These are phyloP conservation scores for Conops quadrifasciatus DNA, from an alignment of 2,888 invertebrate genomes.

Conservation along the genomic window DNA sequence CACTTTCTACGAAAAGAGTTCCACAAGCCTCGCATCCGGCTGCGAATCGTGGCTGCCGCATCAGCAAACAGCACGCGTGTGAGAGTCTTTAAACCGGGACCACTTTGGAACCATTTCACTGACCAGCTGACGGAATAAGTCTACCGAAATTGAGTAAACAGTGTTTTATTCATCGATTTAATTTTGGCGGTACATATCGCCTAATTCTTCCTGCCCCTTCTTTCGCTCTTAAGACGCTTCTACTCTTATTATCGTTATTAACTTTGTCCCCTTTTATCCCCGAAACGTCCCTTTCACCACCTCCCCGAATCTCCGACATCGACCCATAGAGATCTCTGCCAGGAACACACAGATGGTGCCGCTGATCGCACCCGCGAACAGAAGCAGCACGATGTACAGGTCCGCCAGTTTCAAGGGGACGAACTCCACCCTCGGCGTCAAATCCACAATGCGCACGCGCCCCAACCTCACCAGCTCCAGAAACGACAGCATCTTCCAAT, in stretches of 20 bases:
- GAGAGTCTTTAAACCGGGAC: background rate
- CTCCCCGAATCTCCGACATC: background rate
- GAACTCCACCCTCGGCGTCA: constrained; percentile 16
- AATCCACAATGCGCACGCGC: constrained; percentile 30
- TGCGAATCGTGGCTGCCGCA: constrained; percentile 25
- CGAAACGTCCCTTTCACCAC: background rate
- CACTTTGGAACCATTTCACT: constrained; percentile 15
- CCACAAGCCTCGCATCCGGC: constrained; percentile 11
- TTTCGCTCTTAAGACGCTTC: background rate
- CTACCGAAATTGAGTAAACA: constrained; percentile 19
- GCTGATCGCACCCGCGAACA: constrained; percentile 17
- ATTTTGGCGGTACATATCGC: no score
- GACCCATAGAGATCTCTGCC: constrained; percentile 29
- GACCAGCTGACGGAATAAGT: constrained; percentile 19
- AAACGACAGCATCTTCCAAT: constrained; percentile 42
- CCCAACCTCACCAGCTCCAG: constrained; percentile 39
- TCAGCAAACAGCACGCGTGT: constrained; percentile 5
- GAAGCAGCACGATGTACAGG: constrained; percentile 34
- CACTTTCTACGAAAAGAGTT: constrained; percentile 25
- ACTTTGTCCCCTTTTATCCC: background rate
- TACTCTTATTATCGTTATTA: no score
- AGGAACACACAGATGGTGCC: constrained; percentile 33
- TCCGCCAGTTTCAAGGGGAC: constrained; percentile 43
- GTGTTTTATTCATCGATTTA: no score
- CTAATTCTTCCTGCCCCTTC: no score